phyloP scores from a whole-genome alignment of 2,888 invertebrate species.

The Drosophila histrio region DNA sequence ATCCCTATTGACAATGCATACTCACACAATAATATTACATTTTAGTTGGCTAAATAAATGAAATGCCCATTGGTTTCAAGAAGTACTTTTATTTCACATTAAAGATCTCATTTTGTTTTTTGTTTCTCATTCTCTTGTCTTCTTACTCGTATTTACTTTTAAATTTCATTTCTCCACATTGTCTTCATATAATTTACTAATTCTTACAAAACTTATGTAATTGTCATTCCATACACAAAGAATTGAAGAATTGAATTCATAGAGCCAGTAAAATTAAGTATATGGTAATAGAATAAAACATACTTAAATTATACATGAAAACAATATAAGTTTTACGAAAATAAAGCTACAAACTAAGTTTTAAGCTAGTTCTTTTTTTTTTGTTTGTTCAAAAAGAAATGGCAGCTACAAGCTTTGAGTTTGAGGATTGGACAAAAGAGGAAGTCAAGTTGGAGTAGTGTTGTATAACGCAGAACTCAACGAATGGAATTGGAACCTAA shows the following conservation, averaged over 20 bases:
- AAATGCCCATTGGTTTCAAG: slow-evolving; percentile 31
- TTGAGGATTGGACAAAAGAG: slow-evolving; percentile 8
- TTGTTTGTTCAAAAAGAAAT: slow-evolving; percentile 30
- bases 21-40: not conserved
- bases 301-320: slow-evolving; percentile 4
- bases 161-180: slow-evolving; percentile 40
- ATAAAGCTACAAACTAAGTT: slow-evolving; percentile 52
- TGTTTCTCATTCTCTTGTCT: slow-evolving; percentile 34
- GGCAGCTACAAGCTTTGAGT: slow-evolving; percentile 67
- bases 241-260: slow-evolving; percentile 13
- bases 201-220: slow-evolving; percentile 73
- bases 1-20: too few relatives aligned
- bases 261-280: slow-evolving; percentile 16
- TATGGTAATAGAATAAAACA: slow-evolving; percentile 2
- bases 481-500: slow-evolving; percentile 7
- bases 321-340: slow-evolving; percentile 38
- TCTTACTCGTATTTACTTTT: slow-evolving; percentile 62
- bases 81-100: slow-evolving; percentile 68
- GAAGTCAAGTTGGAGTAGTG: slow-evolving; percentile 5
- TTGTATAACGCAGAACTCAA: slow-evolving; percentile 7
- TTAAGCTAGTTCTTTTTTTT: slow-evolving; percentile 38
- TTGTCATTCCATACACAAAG: slow-evolving; percentile 54
- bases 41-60: not conserved
- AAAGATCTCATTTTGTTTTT: slow-evolving; percentile 67
- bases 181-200: slow-evolving; percentile 67